These are phyloP conservation scores for Chionomys nivalis DNA, from an alignment of 2,113 vertebrate genomes.

Conservation along the genomic window DNA sequence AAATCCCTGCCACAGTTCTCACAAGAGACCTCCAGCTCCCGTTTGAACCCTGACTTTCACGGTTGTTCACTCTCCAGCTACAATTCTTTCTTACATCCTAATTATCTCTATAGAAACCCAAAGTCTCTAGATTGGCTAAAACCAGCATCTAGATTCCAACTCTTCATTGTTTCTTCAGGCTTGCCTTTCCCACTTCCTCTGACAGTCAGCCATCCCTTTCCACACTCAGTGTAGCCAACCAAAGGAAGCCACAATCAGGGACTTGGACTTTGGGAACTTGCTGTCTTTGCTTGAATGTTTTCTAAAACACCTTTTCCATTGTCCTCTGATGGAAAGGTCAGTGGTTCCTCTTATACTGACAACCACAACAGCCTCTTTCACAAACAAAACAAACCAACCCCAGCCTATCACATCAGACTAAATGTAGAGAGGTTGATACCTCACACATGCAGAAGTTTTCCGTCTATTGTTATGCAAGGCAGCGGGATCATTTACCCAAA, in stretches of 20 bases:
- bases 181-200: neutral
- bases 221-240: neutral
- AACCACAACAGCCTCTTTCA: neutral
- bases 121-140: neutral
- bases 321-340: neutral
- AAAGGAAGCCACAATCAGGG: neutral
- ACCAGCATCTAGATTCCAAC: neutral
- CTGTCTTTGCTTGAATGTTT: neutral
- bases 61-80: neutral
- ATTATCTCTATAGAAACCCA: neutral
- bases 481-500: neutral
- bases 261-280: neutral
- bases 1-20: neutral
- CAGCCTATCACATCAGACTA: neutral
- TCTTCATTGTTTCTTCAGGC: neutral
- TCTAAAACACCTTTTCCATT: neutral
- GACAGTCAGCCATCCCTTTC: rapidly evolving
- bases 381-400: neutral
- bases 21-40: neutral
- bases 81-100: neutral
- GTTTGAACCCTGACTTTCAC: neutral
- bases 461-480: neutral
- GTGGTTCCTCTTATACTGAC: neutral
- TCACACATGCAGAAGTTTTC: neutral
- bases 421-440: neutral